A percentile compares a stretch with the other conserved stretches of the same genome.
Conservation (phyloP, 2,797 vertebrate genomes). For the Enteromius afrohamiltoni region DNA sequence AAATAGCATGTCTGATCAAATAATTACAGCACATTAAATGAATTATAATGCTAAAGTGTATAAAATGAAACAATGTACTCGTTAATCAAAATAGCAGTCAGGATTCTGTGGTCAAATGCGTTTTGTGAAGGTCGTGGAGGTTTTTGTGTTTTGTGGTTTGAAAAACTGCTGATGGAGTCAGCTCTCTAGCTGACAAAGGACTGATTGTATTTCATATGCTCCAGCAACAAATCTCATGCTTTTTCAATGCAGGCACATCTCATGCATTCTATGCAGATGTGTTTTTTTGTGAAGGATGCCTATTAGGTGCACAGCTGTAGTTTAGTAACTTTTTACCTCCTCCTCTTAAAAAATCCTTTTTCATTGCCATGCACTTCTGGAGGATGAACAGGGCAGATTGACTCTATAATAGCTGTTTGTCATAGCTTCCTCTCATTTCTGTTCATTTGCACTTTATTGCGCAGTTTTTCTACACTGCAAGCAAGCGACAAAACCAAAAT, state of each 20-base stretch:
- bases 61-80: neutral
- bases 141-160: constrained; percentile 62
- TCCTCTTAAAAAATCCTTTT: constrained; percentile 17
- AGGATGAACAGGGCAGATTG: constrained; percentile 18
- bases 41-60: neutral
- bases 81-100: constrained; percentile 24
- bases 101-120: constrained; percentile 10
- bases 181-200: constrained; percentile 69
- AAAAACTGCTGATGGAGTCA: constrained; percentile 68
- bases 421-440: constrained; percentile 27
- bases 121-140: constrained; percentile 43
- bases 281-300: constrained; percentile 64
- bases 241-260: constrained; percentile 45
- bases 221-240: constrained; percentile 67
- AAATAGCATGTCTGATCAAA: neutral
- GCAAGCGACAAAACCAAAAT: neutral
- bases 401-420: constrained; percentile 13
- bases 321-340: constrained; percentile 58
- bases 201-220: constrained; percentile 78
- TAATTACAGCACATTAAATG: neutral
- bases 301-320: constrained; percentile 53
- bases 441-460: constrained; percentile 27
- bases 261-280: constrained; percentile 54
- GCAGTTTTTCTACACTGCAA: constrained; percentile 1
- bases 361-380: constrained; percentile 2